Conservation (phyloP, 2,797 vertebrate species). For the Muraenolepis orangiensis region DNA sequence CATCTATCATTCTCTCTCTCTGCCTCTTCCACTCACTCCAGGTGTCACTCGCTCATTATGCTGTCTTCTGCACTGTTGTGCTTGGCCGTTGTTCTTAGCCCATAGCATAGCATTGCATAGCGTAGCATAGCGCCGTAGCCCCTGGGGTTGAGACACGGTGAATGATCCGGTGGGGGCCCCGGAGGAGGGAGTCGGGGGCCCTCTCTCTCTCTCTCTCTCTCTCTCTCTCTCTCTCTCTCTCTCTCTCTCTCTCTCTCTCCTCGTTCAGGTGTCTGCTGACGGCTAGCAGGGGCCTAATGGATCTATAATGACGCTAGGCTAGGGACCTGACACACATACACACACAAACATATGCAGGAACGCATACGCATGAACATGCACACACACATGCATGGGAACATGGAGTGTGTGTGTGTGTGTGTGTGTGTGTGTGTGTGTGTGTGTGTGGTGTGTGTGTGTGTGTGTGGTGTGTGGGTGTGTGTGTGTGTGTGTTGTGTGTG, state of each 20-base stretch:
- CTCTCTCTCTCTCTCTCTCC: no score
- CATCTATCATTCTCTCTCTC: background rate
- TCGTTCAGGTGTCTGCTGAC: no score
- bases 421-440: no score
- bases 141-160: conserved; percentile 29
- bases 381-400: background rate
- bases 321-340: background rate
- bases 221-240: background rate
- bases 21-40: conserved; percentile 2
- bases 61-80: background rate
- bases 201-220: background rate
- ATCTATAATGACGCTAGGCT: background rate
- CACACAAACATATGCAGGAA: background rate
- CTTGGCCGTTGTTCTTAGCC: conserved; percentile 13
- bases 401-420: no score
- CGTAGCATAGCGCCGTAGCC: conserved; percentile 31
- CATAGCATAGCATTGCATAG: conserved; percentile 36
- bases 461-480: no score
- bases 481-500: no score
- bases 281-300: background rate
- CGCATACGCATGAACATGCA: background rate
- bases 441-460: no score
- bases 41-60: conserved; percentile 17
- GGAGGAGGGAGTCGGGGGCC: background rate
- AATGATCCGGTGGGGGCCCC: background rate